Evolutionary conservation across 2,113 vertebrate genomes (phyloP).

Genomic region (Setophaga kirtlandii): DNA sequence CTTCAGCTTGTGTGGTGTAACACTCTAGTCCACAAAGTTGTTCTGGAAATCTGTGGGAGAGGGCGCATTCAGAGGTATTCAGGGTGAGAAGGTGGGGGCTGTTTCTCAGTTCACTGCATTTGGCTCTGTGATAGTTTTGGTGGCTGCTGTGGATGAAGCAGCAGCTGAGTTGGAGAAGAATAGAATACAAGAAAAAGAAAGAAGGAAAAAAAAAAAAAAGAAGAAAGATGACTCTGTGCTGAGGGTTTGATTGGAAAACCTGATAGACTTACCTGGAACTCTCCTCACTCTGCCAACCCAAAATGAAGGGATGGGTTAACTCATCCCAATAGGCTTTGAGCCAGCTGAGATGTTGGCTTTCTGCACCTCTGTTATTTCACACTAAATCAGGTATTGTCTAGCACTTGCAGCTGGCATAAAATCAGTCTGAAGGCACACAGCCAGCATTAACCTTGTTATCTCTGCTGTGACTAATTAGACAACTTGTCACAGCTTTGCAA

Average conservation of each 20-base stretch:
- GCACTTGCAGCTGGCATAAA: background rate
- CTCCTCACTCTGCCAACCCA: background rate
- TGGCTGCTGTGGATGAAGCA: background rate
- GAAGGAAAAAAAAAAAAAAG: fast-evolving
- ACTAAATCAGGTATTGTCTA: background rate
- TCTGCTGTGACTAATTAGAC: background rate
- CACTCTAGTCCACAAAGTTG: background rate
- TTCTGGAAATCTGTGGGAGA: background rate
- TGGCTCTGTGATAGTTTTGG: background rate
- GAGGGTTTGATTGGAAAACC: background rate
- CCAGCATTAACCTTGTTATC: background rate
- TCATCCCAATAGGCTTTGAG: background rate
- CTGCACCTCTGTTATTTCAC: background rate
- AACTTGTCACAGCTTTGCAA: background rate
- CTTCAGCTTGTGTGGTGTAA: background rate
- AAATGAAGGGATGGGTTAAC: background rate
- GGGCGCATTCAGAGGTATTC: background rate
- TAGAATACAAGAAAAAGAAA: background rate
- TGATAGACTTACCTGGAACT: background rate
- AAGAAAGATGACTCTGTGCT: background rate
- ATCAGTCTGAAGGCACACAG: background rate
- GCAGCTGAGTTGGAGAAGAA: background rate
- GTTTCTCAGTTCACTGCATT: background rate
- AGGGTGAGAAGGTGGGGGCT: background rate
- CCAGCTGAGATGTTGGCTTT: background rate